A percentile compares a stretch with the other conserved stretches of the same genome.
Evolutionary conservation across 2,797 vertebrate genomes (phyloP).

Genomic region (Schizothorax lantsangensis): DNA sequence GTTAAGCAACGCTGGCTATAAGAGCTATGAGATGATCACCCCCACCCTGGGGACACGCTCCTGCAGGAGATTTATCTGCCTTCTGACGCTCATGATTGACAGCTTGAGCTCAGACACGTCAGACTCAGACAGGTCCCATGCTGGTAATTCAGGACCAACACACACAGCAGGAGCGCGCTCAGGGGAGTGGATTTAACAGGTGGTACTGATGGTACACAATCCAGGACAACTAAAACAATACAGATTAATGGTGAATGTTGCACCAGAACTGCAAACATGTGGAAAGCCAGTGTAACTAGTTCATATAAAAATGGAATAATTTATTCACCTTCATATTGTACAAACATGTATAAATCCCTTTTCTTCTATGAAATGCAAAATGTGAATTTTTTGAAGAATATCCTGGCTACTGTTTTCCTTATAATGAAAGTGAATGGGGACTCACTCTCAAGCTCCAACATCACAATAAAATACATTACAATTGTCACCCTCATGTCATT

Average conservation of each 20-base stretch:
- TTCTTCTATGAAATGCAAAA: background rate
- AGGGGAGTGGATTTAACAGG: constrained; percentile 50
- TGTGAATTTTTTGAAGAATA: background rate
- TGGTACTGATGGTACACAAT: constrained; percentile 40
- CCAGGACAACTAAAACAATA: constrained; percentile 39
- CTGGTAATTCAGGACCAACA: constrained; percentile 16
- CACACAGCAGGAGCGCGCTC: constrained; percentile 17
- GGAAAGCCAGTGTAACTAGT: background rate
- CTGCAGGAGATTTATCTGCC: constrained; percentile 26
- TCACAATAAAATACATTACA: background rate
- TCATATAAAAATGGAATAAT: background rate
- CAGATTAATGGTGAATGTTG: constrained; percentile 40
- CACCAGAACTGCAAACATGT: background rate
- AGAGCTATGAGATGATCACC: constrained; percentile 13
- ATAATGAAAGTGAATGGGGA: background rate
- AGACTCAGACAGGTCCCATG: constrained; percentile 26
- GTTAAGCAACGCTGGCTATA: background rate
- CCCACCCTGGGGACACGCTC: background rate
- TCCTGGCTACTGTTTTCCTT: background rate
- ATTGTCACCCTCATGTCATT: too few species aligned
- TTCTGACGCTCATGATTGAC: constrained; percentile 49
- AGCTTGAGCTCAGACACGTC: constrained; percentile 44
- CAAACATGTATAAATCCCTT: background rate
- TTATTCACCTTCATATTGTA: background rate
- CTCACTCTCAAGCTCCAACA: background rate